These are phyloP conservation scores for Sebastolobus alascanus DNA, from an alignment of 2,797 vertebrate species.

Conservation along the genomic window DNA sequence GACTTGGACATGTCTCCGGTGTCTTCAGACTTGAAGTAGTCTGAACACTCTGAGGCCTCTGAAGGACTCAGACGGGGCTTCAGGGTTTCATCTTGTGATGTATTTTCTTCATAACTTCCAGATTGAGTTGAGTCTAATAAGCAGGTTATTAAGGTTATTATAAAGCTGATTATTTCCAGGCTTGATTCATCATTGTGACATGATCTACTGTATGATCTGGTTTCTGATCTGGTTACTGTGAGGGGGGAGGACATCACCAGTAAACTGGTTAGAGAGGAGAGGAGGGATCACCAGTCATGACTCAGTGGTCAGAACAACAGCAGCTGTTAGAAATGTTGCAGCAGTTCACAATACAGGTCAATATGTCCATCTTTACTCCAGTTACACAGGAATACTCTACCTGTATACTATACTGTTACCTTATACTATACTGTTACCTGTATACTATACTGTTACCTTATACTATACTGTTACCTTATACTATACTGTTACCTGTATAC, in stretches of 20 bases:
- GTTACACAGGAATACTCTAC: too few relatives aligned
- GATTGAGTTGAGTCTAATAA: conserved; percentile 39
- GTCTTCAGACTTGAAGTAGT: background rate
- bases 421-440: too few relatives aligned
- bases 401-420: too few relatives aligned
- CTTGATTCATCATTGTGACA: conserved; percentile 34
- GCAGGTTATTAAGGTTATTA: too few relatives aligned
- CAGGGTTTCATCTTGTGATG: conserved; percentile 29
- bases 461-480: too few relatives aligned
- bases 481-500: too few relatives aligned
- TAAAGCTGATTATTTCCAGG: conserved; percentile 30
- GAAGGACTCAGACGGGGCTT: background rate
- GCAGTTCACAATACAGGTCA: too few relatives aligned
- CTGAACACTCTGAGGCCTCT: background rate
- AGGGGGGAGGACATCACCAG: conserved; percentile 5
- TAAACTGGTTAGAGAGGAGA: conserved; percentile 21
- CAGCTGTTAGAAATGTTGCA: background rate
- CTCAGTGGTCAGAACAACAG: too few relatives aligned
- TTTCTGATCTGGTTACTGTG: too few relatives aligned
- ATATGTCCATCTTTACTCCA: background rate
- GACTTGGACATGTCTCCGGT: background rate
- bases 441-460: too few relatives aligned
- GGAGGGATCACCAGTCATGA: conserved; percentile 8
- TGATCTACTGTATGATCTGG: background rate
- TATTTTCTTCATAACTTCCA: conserved; percentile 51